Conservation (phyloP, 1,140 invertebrate genomes). For the Varroa destructor region DNA sequence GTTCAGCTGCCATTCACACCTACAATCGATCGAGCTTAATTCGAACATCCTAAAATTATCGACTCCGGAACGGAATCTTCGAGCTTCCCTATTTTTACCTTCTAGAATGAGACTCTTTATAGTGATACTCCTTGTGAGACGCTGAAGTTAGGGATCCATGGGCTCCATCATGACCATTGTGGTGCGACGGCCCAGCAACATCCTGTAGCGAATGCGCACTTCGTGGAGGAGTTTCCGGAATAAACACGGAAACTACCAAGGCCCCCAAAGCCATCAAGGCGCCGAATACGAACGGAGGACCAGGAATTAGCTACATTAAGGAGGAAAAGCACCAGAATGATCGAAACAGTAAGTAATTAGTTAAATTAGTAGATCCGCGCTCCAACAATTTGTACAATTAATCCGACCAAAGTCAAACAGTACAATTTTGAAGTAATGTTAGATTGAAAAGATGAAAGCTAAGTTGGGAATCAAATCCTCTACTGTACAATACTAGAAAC, state of each 20-base stretch:
- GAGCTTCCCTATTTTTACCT: neutral
- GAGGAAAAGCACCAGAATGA: constrained; percentile 26
- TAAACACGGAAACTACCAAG: constrained; percentile 75
- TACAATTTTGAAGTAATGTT: no score
- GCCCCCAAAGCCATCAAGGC: constrained; percentile 90
- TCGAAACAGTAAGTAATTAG: neutral
- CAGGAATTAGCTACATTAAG: constrained; percentile 62
- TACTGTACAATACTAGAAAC: no score
- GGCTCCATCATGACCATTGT: no score
- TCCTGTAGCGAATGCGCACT: constrained; percentile 20
- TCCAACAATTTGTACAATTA: no score
- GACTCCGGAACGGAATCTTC: no score
- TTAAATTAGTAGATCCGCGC: neutral
- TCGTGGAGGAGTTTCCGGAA: constrained; percentile 50
- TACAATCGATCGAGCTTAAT: neutral
- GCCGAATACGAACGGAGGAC: constrained; percentile 99
- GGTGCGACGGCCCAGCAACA: constrained; percentile 4
- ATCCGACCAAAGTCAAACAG: no score
- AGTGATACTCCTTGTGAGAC: neutral
- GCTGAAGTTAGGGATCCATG: neutral
- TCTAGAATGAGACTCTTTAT: constrained; percentile 14
- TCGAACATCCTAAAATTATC: neutral
- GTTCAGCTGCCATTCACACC: neutral
- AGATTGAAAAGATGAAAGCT: no score
- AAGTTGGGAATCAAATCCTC: no score